phyloP scores from a whole-genome alignment of 2,113 vertebrate genomes.

The Anthoscopus minutus region DNA sequence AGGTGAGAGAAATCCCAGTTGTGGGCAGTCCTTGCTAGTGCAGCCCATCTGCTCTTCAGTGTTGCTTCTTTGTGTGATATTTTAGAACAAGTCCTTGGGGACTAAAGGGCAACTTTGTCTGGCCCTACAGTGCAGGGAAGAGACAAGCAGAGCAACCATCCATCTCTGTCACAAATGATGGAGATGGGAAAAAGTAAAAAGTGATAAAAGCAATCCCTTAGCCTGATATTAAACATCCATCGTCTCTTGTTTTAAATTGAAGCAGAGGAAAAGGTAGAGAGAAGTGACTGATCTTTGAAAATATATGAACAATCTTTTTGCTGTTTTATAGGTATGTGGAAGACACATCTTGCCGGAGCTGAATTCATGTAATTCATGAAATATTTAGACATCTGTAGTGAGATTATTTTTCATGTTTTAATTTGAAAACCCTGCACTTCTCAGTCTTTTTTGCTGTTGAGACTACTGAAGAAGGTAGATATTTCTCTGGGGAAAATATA shows the following conservation, averaged over 20 bases:
- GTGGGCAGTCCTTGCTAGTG: not conserved
- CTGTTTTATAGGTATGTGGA: not conserved
- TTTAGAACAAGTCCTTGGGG: not conserved
- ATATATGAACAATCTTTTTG: not conserved
- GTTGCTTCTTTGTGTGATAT: not conserved
- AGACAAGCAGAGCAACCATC: not conserved
- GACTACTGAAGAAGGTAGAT: not conserved
- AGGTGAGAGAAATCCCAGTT: not conserved
- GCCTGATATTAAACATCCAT: not conserved
- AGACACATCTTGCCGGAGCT: not conserved
- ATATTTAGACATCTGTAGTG: not conserved
- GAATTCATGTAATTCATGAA: not conserved
- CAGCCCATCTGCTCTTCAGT: not conserved
- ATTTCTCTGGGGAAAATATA: not conserved
- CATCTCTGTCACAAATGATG: not conserved
- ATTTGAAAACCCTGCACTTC: not conserved
- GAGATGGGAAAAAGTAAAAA: not conserved
- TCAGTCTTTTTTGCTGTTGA: not conserved
- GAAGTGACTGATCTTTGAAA: not conserved
- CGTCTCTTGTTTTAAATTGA: not conserved
- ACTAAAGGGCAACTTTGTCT: not conserved
- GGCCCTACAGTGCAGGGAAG: not conserved
- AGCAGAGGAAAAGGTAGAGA: not conserved
- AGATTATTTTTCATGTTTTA: constrained; percentile 35
- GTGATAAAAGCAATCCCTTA: not conserved